Evolutionary conservation across 1,140 invertebrate genomes (phyloP), one percentile per base, ranked within the genome.

Genomic region (Calephelis virginiensis): DNA sequence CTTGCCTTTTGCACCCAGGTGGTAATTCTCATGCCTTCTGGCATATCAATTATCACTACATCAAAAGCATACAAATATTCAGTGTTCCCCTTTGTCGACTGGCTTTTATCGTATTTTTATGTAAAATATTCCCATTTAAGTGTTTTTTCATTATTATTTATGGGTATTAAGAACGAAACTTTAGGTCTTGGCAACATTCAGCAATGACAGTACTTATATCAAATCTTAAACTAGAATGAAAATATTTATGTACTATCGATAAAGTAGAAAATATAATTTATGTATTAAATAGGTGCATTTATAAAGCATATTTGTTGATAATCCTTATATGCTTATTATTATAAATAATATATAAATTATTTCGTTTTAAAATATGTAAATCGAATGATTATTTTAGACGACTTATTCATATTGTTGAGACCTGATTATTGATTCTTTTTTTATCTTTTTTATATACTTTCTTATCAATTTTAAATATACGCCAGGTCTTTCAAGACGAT

Each of bases 51-150:
- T 83, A 90, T 78, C 88, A 85, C 81, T 75, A 68, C 50, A 61
- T 59, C 56, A 66, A 72, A 67, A 69, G 88, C 81, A 81, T 70
- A 90, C 86, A 89, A 86, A 89, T 91, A 89, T 91, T 89, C 86
- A 84, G 83, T 81, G 75, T 91, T 89, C 88, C 86, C 85, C 85
- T 76, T 61, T 60, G 14, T 13, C 37, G 80, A 81, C 78, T 80
- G 75, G 74, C 72, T 12, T 14, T 17, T 46, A 50, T 14, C 38
- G n/a, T 61, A 56, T 67, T 60, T 65, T 45, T 38, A 65, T 13
- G 50, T 70, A 69, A 64, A 69, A 53, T 65, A 49, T 53, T 11
- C 38, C 50, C 40, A 49, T 38, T 38, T 53, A 53, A 43, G 40
- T 9, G 28, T 56, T 66, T 45, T 61, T 56, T 37, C 5, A 9